Conservation (phyloP, 2,888 invertebrate species). For the Cremastobaeus sp. region DNA sequence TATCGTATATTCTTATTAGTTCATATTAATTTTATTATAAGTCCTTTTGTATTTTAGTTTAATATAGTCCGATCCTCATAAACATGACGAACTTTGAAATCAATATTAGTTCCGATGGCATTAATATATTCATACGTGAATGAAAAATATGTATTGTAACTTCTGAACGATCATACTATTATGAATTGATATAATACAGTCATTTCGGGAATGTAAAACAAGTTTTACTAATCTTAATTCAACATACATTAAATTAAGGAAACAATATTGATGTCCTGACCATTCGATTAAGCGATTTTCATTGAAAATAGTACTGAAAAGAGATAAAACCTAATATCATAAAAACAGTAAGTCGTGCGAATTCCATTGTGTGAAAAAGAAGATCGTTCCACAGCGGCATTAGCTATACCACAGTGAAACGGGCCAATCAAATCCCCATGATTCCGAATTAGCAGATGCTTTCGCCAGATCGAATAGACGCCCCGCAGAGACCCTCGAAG, state of each 20-base stretch:
- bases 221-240: conserved; percentile 30
- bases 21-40: too few relatives aligned
- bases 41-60: too few relatives aligned
- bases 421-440: conserved; percentile 77
- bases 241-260: conserved; percentile 15
- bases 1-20: too few relatives aligned
- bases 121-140: too few relatives aligned
- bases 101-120: not conserved
- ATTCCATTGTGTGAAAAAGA: conserved; percentile 62
- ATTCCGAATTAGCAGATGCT: conserved; percentile 79
- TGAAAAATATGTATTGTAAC: too few relatives aligned
- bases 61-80: too few relatives aligned
- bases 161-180: too few relatives aligned
- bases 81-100: too few relatives aligned
- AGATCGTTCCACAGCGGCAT: conserved; percentile 57
- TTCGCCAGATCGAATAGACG: conserved; percentile 77
- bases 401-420: conserved; percentile 59
- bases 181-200: conserved; percentile 21
- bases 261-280: conserved; percentile 29
- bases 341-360: conserved; percentile 60
- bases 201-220: not conserved
- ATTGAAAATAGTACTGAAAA: conserved; percentile 44
- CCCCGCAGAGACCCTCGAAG: conserved; percentile 74
- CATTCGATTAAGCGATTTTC: conserved; percentile 32
- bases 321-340: conserved; percentile 50